These are phyloP conservation scores for Lepeophtheirus nordmannii DNA, from an alignment of 2,888 invertebrate species.

Conservation along the genomic window DNA sequence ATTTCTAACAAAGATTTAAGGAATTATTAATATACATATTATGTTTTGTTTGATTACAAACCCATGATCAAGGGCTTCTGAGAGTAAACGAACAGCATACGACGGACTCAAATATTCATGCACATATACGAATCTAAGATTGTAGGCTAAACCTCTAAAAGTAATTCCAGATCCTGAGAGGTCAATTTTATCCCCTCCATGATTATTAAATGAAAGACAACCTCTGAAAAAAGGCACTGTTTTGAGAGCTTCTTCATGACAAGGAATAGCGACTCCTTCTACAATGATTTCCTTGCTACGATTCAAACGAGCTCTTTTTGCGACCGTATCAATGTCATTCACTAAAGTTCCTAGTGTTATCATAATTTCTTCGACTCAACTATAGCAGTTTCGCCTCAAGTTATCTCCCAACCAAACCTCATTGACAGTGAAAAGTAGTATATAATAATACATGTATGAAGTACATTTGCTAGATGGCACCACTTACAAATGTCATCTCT, in stretches of 20 bases:
- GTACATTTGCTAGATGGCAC: too few species aligned
- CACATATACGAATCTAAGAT: background rate
- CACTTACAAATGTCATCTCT: too few species aligned
- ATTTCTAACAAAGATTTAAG: background rate
- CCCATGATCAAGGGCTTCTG: background rate
- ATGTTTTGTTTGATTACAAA: too few species aligned
- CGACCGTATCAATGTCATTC: constrained; percentile 1
- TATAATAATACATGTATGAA: too few species aligned
- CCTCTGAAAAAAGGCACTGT: background rate
- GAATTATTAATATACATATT: too few species aligned
- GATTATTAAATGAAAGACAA: background rate
- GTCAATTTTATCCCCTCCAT: background rate
- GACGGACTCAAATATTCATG: constrained; percentile 4
- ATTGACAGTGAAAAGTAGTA: too few species aligned
- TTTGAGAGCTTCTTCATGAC: background rate
- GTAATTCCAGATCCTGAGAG: background rate
- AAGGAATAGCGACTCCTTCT: background rate
- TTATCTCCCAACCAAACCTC: too few species aligned
- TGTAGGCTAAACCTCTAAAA: background rate
- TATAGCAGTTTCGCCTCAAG: too few species aligned
- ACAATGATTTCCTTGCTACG: background rate
- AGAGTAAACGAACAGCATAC: background rate
- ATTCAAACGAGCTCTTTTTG: background rate
- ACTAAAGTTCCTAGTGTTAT: background rate
- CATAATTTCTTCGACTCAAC: background rate